Conservation (phyloP, 2,797 vertebrate species). For the Semaprochilodus insignis region DNA sequence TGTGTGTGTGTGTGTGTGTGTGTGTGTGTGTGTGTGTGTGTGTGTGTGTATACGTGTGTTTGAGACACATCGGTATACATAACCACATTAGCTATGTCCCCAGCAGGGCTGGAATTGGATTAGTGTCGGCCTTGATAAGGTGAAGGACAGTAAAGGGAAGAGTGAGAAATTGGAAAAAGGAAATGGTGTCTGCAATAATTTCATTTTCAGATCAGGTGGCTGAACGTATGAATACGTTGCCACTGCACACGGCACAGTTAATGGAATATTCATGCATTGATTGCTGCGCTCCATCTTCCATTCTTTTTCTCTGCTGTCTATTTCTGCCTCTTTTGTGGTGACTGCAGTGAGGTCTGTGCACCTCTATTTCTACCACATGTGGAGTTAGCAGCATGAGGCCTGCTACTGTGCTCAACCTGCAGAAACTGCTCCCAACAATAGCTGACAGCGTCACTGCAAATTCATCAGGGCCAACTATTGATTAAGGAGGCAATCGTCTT, state of each 20-base stretch:
- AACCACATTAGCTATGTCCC: slow-evolving; percentile 77
- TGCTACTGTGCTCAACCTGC: not conserved
- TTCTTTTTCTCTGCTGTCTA: slow-evolving; percentile 63
- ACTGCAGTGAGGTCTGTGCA: slow-evolving; percentile 21
- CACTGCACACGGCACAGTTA: slow-evolving; percentile 77
- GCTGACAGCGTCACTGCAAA: not conserved
- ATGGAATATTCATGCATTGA: slow-evolving; percentile 84
- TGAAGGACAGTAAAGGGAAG: slow-evolving; percentile 74
- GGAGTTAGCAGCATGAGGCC: not conserved
- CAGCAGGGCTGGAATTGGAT: slow-evolving; percentile 79
- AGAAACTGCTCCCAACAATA: not conserved
- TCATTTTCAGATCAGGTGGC: slow-evolving; percentile 78
- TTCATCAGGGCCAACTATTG: not conserved
- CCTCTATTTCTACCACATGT: slow-evolving; percentile 4
- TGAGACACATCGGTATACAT: slow-evolving; percentile 70
- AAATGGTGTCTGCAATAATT: slow-evolving; percentile 78
- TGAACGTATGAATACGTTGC: slow-evolving; percentile 74
- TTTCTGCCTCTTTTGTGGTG: slow-evolving; percentile 35
- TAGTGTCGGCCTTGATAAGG: slow-evolving; percentile 82
- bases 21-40: slow-evolving; percentile 14
- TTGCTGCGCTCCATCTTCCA: slow-evolving; percentile 54
- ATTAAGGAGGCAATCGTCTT: not conserved
- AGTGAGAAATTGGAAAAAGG: slow-evolving; percentile 80
- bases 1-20: slow-evolving; percentile 38
- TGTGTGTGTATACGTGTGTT: slow-evolving; percentile 37